phyloP scores from a whole-genome alignment of 2,113 vertebrate species.

The Dissostichus mawsoni region DNA sequence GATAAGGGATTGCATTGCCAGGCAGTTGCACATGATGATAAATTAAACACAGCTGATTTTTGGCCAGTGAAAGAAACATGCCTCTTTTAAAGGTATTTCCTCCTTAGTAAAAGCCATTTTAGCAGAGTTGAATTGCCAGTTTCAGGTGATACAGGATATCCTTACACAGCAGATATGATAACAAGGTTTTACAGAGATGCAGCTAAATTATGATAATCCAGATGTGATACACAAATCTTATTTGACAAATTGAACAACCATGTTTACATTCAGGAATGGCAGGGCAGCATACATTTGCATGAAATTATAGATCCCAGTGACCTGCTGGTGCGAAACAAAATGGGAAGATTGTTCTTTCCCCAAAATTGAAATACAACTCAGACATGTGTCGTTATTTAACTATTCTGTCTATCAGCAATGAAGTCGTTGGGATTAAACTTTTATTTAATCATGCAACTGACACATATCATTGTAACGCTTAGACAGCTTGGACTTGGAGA shows the following conservation, averaged over 20 bases:
- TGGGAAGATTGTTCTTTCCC: slow-evolving; percentile 13
- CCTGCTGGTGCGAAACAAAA: slow-evolving; percentile 26
- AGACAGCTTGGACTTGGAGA: slow-evolving; percentile 70
- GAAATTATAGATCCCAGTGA: slow-evolving; percentile 19
- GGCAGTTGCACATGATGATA: slow-evolving; percentile 60
- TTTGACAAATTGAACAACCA: slow-evolving; percentile 66
- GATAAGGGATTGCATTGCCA: slow-evolving; percentile 89
- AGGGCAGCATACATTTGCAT: slow-evolving; percentile 27
- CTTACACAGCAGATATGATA: slow-evolving; percentile 48
- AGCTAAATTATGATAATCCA: slow-evolving; percentile 59
- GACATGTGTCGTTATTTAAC: slow-evolving; percentile 43
- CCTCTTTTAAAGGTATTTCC: slow-evolving; percentile 83
- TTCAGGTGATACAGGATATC: slow-evolving; percentile 73
- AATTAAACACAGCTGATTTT: slow-evolving; percentile 89
- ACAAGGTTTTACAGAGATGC: slow-evolving; percentile 42
- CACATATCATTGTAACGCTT: slow-evolving; percentile 33
- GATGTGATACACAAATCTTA: slow-evolving; percentile 73
- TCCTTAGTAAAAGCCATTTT: slow-evolving; percentile 91
- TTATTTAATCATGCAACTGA: slow-evolving; percentile 53
- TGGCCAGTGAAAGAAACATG: slow-evolving; percentile 89
- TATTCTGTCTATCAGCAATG: slow-evolving; percentile 19
- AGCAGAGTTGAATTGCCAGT: slow-evolving; percentile 89
- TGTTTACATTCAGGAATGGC: slow-evolving; percentile 48
- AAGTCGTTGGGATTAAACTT: slow-evolving; percentile 50
- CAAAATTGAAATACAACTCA: slow-evolving; percentile 49